These are phyloP conservation scores for Neomorphus geoffroyi DNA, from an alignment of 2,797 vertebrate species.

Conservation along the genomic window DNA sequence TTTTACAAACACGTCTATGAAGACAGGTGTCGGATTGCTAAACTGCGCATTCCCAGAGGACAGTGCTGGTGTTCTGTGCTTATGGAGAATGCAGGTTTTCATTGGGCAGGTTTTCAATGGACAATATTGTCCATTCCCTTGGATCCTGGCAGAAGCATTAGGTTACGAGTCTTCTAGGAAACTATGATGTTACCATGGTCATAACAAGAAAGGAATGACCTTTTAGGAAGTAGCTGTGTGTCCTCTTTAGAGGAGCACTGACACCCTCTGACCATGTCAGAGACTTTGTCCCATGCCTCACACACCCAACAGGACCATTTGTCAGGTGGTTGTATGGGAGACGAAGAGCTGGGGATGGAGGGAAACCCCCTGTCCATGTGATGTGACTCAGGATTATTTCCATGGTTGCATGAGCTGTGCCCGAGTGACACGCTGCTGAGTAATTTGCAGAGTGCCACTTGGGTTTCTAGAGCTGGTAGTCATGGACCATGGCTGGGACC, in stretches of 20 bases:
- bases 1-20: not conserved
- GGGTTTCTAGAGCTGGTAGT: conserved; percentile 16
- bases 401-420: not conserved
- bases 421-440: not conserved
- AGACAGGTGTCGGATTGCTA: not conserved
- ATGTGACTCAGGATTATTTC: not conserved
- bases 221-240: not conserved
- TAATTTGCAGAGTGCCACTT: not conserved
- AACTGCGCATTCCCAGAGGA: not conserved
- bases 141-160: not conserved
- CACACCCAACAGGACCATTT: not conserved
- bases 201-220: not conserved
- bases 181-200: not conserved
- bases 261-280: not conserved
- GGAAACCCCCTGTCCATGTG: not conserved
- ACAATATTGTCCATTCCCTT: not conserved
- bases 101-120: rapidly evolving
- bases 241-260: not conserved
- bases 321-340: not conserved
- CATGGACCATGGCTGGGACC: not conserved
- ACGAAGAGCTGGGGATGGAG: not conserved
- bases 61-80: not conserved
- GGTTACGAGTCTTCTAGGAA: not conserved
- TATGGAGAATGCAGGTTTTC: not conserved
- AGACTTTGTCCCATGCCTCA: not conserved